Conservation (phyloP, 2,888 invertebrate species). For the Lasius platythorax region DNA sequence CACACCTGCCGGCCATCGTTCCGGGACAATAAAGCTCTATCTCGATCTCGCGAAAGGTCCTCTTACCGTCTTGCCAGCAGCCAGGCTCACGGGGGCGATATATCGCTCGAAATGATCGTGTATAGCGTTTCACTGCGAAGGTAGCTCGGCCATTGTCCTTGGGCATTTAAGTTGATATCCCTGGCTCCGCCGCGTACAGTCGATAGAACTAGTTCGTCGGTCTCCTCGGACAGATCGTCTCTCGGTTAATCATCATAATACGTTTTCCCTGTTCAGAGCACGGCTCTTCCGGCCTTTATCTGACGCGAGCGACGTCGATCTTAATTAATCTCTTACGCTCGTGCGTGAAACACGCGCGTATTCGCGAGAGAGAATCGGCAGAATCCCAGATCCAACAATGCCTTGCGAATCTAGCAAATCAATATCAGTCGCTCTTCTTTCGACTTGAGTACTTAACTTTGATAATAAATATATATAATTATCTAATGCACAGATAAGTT, state of each 20-base stretch:
- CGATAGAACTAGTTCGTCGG: constrained; percentile 49
- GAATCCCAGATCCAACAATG: neutral
- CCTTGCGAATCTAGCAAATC: neutral
- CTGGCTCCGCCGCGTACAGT: constrained; percentile 39
- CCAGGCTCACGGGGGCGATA: constrained; percentile 73
- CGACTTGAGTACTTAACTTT: neutral
- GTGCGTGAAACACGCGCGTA: constrained; percentile 9
- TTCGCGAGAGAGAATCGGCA: constrained; percentile 18
- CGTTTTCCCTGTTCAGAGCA: constrained; percentile 38
- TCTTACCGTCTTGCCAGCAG: constrained; percentile 77
- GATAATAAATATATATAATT: neutral
- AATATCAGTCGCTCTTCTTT: neutral
- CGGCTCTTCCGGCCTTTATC: constrained; percentile 23
- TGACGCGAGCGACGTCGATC: constrained; percentile 42
- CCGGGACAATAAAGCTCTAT: constrained; percentile 81
- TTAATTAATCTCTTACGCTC: constrained; percentile 31
- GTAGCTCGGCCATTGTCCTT: constrained; percentile 74
- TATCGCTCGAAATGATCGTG: constrained; percentile 78
- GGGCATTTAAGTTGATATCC: constrained; percentile 59
- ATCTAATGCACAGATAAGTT: neutral
- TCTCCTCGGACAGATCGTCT: constrained; percentile 31
- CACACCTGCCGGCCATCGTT: constrained; percentile 81
- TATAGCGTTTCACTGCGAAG: constrained; percentile 76
- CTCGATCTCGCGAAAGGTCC: constrained; percentile 80
- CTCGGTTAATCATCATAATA: constrained; percentile 46